Percentiles rank a stretch among this genome's conserved stretches.
Conservation (phyloP, 2,888 invertebrate species). For the Epistrophella euchroma region DNA sequence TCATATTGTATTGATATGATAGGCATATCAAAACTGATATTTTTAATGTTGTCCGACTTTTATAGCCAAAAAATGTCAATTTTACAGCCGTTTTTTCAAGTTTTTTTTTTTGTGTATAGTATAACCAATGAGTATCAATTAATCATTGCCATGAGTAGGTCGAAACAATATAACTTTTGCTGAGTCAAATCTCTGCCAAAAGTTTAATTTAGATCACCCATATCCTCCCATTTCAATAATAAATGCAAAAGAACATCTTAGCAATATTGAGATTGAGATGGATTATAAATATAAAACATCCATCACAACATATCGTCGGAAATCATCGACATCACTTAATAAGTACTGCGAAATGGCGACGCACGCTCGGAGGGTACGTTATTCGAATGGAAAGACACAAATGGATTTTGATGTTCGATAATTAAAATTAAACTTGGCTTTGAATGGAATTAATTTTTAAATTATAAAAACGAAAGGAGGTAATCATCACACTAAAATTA, state of each 20-base stretch:
- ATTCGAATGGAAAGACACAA: background rate
- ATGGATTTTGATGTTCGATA: background rate
- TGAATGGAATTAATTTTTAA: too few species aligned
- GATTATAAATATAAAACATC: background rate
- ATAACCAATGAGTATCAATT: constrained; percentile 6
- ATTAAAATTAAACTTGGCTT: background rate
- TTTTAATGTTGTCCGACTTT: too few species aligned
- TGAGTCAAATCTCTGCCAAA: background rate
- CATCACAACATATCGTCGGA: background rate
- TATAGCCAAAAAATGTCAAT: too few species aligned
- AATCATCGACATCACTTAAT: background rate
- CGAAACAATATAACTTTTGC: background rate
- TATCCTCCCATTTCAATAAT: background rate
- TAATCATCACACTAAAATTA: too few species aligned
- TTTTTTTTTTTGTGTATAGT: too few species aligned
- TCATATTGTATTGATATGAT: too few species aligned
- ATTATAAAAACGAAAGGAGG: too few species aligned
- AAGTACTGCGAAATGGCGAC: background rate
- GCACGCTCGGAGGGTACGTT: too few species aligned
- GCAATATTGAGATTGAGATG: background rate
- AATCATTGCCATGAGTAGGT: constrained; percentile 5
- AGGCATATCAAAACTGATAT: too few species aligned
- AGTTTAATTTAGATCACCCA: background rate
- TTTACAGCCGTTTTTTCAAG: too few species aligned
- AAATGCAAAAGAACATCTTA: background rate